Evolutionary conservation across 2,888 invertebrate species (phyloP).

Genomic region (Drosophila setosimentum): DNA sequence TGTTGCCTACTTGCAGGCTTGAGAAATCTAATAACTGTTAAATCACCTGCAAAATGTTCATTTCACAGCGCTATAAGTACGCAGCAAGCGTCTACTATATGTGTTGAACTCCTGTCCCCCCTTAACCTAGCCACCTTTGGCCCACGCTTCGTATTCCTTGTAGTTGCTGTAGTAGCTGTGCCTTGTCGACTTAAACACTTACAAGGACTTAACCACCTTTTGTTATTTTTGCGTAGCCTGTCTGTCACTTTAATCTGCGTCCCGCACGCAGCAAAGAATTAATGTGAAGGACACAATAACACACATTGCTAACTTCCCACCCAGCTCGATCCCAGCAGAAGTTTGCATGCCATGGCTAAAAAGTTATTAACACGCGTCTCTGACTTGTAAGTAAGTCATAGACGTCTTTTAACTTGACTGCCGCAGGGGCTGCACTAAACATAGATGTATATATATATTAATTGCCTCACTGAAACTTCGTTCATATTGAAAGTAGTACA

Average conservation of each 20-base stretch:
- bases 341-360: conserved; percentile 65
- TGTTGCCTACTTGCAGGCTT: conserved; percentile 27
- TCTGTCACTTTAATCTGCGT: conserved; percentile 76
- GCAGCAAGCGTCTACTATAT: conserved; percentile 31
- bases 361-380: conserved; percentile 79
- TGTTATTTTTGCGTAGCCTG: conserved; percentile 77
- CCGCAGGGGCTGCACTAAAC: not conserved
- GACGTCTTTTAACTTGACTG: conserved; percentile 36
- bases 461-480: conserved; percentile 22
- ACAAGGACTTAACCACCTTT: conserved; percentile 79
- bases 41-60: conserved; percentile 82
- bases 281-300: conserved; percentile 65
- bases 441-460: conserved; percentile 18
- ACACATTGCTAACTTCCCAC: not conserved
- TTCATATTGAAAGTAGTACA: not conserved
- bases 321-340: conserved; percentile 6
- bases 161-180: conserved; percentile 18
- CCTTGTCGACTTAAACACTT: conserved; percentile 81
- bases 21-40: conserved; percentile 79
- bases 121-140: no score
- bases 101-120: not conserved
- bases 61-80: conserved; percentile 79
- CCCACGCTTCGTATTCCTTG: conserved; percentile 47
- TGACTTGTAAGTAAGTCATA: conserved; percentile 72
- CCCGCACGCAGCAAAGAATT: conserved; percentile 65